Evolutionary conservation across 2,888 invertebrate genomes (phyloP).

Genomic region (Euplagia quadripunctaria): DNA sequence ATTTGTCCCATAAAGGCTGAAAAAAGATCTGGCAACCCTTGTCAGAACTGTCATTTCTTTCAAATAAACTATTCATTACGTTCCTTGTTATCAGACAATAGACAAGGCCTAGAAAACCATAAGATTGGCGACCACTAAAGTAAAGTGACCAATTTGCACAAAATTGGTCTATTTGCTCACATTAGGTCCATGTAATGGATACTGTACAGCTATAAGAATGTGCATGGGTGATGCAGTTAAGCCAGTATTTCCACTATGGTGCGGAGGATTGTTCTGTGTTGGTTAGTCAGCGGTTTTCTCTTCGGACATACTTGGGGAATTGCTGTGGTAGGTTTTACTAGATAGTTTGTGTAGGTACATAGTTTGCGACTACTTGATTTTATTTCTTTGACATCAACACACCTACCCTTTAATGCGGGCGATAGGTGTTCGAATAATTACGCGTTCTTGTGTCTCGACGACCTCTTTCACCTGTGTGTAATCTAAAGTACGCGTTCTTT

Average conservation of each 20-base stretch:
- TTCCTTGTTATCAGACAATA: not conserved
- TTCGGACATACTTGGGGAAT: constrained; percentile 28
- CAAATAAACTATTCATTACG: not conserved
- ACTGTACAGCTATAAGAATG: constrained; percentile 32
- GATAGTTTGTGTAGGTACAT: not conserved
- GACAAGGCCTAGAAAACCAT: not conserved
- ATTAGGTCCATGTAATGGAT: constrained; percentile 1
- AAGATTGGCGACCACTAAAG: constrained; percentile 5
- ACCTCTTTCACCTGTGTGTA: no score
- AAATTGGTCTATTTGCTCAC: constrained; percentile 16
- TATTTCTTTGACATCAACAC: no score
- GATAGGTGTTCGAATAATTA: no score
- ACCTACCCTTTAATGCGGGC: no score
- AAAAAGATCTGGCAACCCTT: no score
- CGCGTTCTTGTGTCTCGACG: no score
- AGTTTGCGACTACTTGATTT: no score
- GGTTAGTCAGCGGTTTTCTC: constrained; percentile 43
- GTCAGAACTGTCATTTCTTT: no score
- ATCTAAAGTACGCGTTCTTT: no score
- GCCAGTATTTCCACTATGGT: constrained; percentile 28
- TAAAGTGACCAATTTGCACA: constrained; percentile 20
- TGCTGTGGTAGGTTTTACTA: constrained; percentile 48
- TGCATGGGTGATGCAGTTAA: not conserved
- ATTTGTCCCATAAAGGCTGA: no score
- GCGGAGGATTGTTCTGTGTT: constrained; percentile 31